Conservation (phyloP, 2,797 vertebrate species). For the Macrochelys suwanniensis region DNA sequence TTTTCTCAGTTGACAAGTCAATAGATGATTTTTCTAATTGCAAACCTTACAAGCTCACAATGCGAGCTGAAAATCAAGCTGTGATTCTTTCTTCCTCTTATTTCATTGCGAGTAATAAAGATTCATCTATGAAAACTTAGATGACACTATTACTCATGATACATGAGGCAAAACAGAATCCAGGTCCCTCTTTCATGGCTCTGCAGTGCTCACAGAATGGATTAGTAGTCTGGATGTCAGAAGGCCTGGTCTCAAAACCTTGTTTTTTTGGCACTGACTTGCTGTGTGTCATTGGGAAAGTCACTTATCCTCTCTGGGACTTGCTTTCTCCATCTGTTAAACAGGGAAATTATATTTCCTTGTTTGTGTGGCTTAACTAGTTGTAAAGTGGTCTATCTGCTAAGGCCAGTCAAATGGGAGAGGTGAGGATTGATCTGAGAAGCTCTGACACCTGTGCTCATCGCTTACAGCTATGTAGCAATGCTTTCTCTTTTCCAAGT, state of each 20-base stretch:
- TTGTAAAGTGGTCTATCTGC: fast-evolving
- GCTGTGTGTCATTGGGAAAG: no score
- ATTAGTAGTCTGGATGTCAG: neutral
- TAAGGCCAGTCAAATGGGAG: neutral
- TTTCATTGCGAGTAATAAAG: neutral
- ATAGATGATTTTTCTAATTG: slow-evolving; percentile 26
- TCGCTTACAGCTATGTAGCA: neutral
- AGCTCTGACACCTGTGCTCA: no score
- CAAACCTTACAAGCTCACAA: neutral
- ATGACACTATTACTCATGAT: fast-evolving
- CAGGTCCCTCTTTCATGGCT: neutral
- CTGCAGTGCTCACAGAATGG: neutral
- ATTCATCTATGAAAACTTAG: fast-evolving
- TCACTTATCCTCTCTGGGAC: neutral
- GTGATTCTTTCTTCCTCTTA: neutral
- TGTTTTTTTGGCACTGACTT: no score
- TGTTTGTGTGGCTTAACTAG: neutral
- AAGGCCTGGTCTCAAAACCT: neutral
- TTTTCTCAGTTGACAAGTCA: slow-evolving; percentile 42
- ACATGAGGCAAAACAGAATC: neutral
- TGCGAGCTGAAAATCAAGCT: slow-evolving; percentile 3
- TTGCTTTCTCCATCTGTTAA: neutral
- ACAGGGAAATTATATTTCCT: neutral
- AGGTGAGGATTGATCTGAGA: neutral
- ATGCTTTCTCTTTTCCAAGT: neutral